Evolutionary conservation across 2,888 invertebrate genomes (phyloP).

Genomic region (Zaprionus bogoriensis): DNA sequence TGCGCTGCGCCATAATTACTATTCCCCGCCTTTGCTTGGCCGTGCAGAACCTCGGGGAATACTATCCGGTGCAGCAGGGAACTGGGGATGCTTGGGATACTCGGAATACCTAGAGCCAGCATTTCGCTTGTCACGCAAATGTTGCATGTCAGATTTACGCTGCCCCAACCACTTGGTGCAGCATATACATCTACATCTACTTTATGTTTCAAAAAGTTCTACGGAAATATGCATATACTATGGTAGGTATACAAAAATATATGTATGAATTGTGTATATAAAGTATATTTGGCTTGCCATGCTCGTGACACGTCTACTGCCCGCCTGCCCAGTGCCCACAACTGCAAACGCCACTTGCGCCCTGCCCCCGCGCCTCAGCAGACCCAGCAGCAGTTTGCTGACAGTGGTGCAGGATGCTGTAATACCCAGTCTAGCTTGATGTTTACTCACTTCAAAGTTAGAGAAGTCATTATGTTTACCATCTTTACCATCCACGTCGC

Average conservation of each 20-base stretch:
- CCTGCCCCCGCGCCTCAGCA: slow-evolving; percentile 14
- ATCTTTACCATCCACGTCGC: background rate
- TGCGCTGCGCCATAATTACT: slow-evolving; percentile 61
- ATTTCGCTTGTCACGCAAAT: slow-evolving; percentile 71
- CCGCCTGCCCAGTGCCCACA: slow-evolving; percentile 32
- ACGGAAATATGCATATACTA: background rate
- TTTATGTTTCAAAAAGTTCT: background rate
- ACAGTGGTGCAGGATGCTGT: slow-evolving; percentile 10
- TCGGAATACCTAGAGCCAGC: slow-evolving; percentile 24
- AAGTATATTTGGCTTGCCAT: slow-evolving; percentile 12
- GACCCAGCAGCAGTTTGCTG: slow-evolving; percentile 41
- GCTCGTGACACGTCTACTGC: slow-evolving; percentile 49
- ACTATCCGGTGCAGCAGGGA: background rate
- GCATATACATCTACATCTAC: slow-evolving; percentile 22
- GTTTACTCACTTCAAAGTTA: too few species aligned
- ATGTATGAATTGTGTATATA: background rate
- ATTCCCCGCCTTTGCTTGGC: slow-evolving; percentile 37
- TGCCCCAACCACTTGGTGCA: slow-evolving; percentile 60
- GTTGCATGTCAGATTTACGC: slow-evolving; percentile 72
- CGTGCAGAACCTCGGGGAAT: background rate
- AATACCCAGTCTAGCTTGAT: too few species aligned
- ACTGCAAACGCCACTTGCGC: slow-evolving; percentile 9
- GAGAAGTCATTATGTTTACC: background rate
- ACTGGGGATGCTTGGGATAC: background rate
- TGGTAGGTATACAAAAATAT: slow-evolving; percentile 14